phyloP scores from a whole-genome alignment of 2,888 invertebrate species.

The Charanyca ferruginea region DNA sequence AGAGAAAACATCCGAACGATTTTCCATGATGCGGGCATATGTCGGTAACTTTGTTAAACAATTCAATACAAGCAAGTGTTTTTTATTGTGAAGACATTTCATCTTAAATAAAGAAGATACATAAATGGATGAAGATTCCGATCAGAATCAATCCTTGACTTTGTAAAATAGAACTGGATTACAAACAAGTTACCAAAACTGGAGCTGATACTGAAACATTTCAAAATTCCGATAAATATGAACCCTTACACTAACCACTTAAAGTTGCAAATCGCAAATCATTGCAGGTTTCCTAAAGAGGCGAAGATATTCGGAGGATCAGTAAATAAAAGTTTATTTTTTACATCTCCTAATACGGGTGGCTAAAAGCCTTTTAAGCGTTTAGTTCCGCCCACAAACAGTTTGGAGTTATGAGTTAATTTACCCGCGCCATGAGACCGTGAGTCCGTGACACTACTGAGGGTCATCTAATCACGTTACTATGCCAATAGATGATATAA shows the following conservation, averaged over 20 bases:
- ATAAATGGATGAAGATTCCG: neutral
- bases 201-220: constrained; percentile 22
- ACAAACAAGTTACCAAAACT: constrained; percentile 52
- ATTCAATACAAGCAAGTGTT: too few species aligned
- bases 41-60: too few species aligned
- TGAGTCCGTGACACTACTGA: constrained; percentile 39
- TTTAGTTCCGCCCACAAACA: constrained; percentile 53
- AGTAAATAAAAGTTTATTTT: constrained; percentile 50
- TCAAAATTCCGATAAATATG: constrained; percentile 17
- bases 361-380: constrained; percentile 57
- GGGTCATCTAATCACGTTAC: constrained; percentile 45
- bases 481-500: constrained; percentile 5
- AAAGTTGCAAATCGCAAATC: constrained; percentile 30
- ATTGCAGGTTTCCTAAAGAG: constrained; percentile 37
- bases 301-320: constrained; percentile 48
- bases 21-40: neutral
- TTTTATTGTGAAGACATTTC: too few species aligned
- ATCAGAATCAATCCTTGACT: constrained; percentile 1
- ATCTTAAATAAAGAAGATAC: neutral
- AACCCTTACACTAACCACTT: neutral
- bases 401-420: constrained; percentile 55
- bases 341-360: constrained; percentile 44
- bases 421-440: constrained; percentile 39
- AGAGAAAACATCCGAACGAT: constrained; percentile 10
- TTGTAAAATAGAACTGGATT: constrained; percentile 38